Evolutionary conservation across 1,140 invertebrate genomes (phyloP).

Genomic region (Agrilus planipennis): DNA sequence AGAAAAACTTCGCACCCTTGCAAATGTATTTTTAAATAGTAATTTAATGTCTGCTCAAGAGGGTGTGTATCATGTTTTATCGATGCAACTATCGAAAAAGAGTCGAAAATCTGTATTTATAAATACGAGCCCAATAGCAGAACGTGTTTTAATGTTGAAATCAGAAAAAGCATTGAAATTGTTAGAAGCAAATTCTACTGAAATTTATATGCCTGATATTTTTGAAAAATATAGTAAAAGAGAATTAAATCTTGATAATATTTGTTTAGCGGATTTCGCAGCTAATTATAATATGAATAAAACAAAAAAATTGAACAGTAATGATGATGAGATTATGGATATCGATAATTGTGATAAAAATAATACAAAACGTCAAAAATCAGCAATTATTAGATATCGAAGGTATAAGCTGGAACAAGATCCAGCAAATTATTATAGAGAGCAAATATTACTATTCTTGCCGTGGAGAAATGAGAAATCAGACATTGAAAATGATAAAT

Average conservation of each 20-base stretch:
- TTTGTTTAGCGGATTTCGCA: constrained; percentile 10
- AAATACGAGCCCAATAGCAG: constrained; percentile 6
- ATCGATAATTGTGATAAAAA: not conserved
- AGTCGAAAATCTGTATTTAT: constrained; percentile 13
- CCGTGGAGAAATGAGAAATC: constrained; percentile 18
- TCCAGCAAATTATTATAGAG: constrained; percentile 17
- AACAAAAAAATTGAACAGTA: not conserved
- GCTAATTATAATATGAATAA: constrained; percentile 5
- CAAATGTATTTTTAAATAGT: constrained; percentile 23
- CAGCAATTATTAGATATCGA: constrained; percentile 6
- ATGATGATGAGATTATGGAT: constrained; percentile 3
- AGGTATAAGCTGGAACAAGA: constrained; percentile 12
- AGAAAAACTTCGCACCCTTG: constrained; percentile 19
- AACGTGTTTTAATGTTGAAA: constrained; percentile 11
- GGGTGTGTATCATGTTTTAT: constrained; percentile 20
- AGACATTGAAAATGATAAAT: constrained; percentile 15
- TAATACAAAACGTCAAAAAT: constrained; percentile 2
- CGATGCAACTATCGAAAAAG: constrained; percentile 15
- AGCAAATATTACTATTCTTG: constrained; percentile 19
- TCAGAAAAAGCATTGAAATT: constrained; percentile 1
- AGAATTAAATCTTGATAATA: too few species aligned
- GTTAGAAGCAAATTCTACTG: not conserved
- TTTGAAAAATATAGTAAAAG: constrained; percentile 11
- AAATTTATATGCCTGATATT: not conserved
- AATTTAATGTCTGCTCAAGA: constrained; percentile 26